Evolutionary conservation across 2,113 vertebrate genomes (phyloP).

Genomic region (Mola mola): DNA sequence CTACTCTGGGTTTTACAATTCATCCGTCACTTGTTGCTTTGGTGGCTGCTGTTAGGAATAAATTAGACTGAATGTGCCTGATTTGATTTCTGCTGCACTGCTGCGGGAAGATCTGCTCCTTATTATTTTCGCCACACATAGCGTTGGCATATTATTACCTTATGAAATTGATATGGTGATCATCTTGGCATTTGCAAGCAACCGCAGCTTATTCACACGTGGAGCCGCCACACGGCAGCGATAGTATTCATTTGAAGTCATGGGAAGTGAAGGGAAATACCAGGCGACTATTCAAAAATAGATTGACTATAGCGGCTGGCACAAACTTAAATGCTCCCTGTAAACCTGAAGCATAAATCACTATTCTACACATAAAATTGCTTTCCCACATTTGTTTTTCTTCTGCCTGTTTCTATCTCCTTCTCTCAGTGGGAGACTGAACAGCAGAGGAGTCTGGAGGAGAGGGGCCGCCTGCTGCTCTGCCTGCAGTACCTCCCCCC

Average conservation of each 20-base stretch:
- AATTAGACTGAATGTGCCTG: background rate
- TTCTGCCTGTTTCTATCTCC: background rate
- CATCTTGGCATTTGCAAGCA: background rate
- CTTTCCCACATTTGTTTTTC: too few species aligned
- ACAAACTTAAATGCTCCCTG: too few species aligned
- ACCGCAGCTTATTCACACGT: slow-evolving; percentile 10
- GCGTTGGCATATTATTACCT: background rate
- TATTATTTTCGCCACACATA: slow-evolving; percentile 6
- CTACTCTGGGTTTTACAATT: background rate
- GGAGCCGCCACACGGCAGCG: background rate
- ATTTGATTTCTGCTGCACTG: slow-evolving; percentile 4
- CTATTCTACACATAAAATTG: too few species aligned
- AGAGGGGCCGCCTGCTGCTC: slow-evolving; percentile 87
- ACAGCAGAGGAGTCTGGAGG: slow-evolving; percentile 86
- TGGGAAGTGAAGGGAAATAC: background rate
- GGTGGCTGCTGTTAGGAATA: background rate
- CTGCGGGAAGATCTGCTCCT: background rate
- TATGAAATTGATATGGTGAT: background rate
- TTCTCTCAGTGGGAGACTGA: slow-evolving; percentile 84
- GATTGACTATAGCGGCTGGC: too few species aligned
- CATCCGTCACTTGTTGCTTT: background rate
- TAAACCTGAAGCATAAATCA: too few species aligned
- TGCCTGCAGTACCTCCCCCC: slow-evolving; percentile 83
- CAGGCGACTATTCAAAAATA: background rate
- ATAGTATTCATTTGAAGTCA: background rate